Evolutionary conservation across 2,888 invertebrate genomes (phyloP).

Genomic region (Drosophila hamatofila): DNA sequence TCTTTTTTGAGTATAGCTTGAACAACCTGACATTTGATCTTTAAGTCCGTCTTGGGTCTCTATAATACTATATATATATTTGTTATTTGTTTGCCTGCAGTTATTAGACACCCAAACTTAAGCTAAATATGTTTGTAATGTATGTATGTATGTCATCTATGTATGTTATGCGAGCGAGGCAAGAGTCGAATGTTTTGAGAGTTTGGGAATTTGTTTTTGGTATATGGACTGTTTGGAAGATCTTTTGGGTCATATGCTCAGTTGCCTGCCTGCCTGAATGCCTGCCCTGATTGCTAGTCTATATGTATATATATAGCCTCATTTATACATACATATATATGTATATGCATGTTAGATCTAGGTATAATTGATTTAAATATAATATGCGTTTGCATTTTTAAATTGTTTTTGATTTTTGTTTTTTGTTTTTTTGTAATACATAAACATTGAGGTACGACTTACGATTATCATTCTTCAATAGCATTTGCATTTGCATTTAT

Average conservation of each 20-base stretch:
- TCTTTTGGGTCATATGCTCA: conserved; percentile 1
- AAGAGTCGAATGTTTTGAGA: conserved; percentile 10
- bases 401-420: neutral
- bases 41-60: conserved; percentile 50
- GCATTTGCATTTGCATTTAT: conserved; percentile 45
- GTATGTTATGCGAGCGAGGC: conserved; percentile 19
- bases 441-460: conserved; percentile 80
- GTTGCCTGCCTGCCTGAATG: conserved; percentile 1
- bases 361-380: conserved; percentile 38
- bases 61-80: conserved; percentile 23
- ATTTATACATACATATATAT: neutral
- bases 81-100: conserved; percentile 10
- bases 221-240: conserved; percentile 17
- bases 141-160: neutral
- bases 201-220: neutral
- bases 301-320: conserved; percentile 10
- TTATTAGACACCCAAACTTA: conserved; percentile 59
- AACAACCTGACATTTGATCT: conserved; percentile 63
- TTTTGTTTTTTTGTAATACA: conserved; percentile 35
- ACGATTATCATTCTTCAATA: conserved; percentile 77
- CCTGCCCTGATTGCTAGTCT: conserved; percentile 14
- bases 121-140: conserved; percentile 31
- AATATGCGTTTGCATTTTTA: conserved; percentile 7
- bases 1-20: conserved; percentile 46
- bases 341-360: conserved; percentile 5